These are phyloP conservation scores for Nephrocerus scutellatus DNA, from an alignment of 2,888 invertebrate species.

Conservation along the genomic window DNA sequence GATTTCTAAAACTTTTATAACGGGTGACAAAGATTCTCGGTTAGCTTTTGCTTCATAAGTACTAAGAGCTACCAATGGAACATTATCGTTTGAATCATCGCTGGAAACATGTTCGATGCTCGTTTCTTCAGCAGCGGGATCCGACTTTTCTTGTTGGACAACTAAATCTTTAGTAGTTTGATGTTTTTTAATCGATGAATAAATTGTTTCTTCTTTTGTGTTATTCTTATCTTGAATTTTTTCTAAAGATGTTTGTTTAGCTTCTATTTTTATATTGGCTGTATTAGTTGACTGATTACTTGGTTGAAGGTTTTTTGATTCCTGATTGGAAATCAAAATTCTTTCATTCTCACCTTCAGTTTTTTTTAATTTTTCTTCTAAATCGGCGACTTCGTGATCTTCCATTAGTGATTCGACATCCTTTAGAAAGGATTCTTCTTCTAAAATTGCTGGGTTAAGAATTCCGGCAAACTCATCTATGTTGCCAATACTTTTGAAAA, in stretches of 20 bases:
- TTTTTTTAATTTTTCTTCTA: conserved; percentile 24
- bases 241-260: conserved; percentile 4
- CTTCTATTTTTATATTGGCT: too few relatives aligned
- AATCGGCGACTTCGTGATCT: conserved; percentile 26
- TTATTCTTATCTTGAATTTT: conserved; percentile 9
- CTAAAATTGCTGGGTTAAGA: conserved; percentile 40
- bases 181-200: too few relatives aligned
- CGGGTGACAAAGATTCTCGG: too few relatives aligned
- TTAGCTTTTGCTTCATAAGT: conserved; percentile 15
- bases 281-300: too few relatives aligned
- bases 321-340: too few relatives aligned
- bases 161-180: too few relatives aligned
- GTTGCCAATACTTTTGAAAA: conserved; percentile 42
- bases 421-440: conserved; percentile 41
- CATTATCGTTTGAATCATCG: conserved; percentile 44
- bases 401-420: conserved; percentile 33
- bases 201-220: too few relatives aligned
- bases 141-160: not conserved
- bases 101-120: conserved; percentile 35
- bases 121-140: conserved; percentile 14
- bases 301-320: too few relatives aligned
- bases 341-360: conserved; percentile 4
- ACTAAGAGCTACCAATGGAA: conserved; percentile 31
- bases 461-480: conserved; percentile 44
- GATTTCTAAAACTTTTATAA: too few relatives aligned